Percentiles rank a stretch among this genome's conserved stretches.
phyloP scores from a whole-genome alignment of 2,888 invertebrate genomes.

The Prosopocoilus inquinatus region DNA sequence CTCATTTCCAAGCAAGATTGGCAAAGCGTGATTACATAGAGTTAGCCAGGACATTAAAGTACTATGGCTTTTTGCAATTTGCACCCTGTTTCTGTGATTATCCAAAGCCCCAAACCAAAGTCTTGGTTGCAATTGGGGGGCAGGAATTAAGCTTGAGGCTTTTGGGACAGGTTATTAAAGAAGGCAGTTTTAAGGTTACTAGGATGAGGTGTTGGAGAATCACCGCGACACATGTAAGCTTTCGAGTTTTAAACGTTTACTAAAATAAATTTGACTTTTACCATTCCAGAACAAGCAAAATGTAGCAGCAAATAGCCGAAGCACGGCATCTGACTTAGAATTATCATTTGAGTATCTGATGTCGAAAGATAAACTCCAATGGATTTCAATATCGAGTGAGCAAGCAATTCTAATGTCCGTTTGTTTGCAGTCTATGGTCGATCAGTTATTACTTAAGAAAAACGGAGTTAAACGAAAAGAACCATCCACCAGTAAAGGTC shows the following conservation, averaged over 20 bases:
- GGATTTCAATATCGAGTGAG: slow-evolving; percentile 89
- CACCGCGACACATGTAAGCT: slow-evolving; percentile 75
- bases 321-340: slow-evolving; percentile 62
- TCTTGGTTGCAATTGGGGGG: slow-evolving; percentile 79
- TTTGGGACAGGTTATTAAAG: slow-evolving; percentile 64
- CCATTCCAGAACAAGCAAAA: slow-evolving; percentile 35
- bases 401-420: slow-evolving; percentile 95
- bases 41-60: slow-evolving; percentile 76
- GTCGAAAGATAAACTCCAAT: slow-evolving; percentile 86
- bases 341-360: slow-evolving; percentile 94
- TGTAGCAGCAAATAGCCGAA: slow-evolving; percentile 36
- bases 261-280: not conserved
- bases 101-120: slow-evolving; percentile 65
- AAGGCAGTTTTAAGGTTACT: slow-evolving; percentile 89
- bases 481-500: slow-evolving; percentile 48
- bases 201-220: slow-evolving; percentile 98
- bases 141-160: slow-evolving; percentile 77
- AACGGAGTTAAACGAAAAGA: slow-evolving; percentile 55
- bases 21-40: slow-evolving; percentile 89
- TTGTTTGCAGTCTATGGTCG: slow-evolving; percentile 93
- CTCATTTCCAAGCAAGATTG: slow-evolving; percentile 69
- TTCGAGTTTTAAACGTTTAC: not conserved
- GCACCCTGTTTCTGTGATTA: slow-evolving; percentile 74
- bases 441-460: slow-evolving; percentile 81
- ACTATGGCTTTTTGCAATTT: slow-evolving; percentile 88